phyloP scores from a whole-genome alignment of 92 coral and sea anemone genomes.

The Epizoanthus fatuus region DNA sequence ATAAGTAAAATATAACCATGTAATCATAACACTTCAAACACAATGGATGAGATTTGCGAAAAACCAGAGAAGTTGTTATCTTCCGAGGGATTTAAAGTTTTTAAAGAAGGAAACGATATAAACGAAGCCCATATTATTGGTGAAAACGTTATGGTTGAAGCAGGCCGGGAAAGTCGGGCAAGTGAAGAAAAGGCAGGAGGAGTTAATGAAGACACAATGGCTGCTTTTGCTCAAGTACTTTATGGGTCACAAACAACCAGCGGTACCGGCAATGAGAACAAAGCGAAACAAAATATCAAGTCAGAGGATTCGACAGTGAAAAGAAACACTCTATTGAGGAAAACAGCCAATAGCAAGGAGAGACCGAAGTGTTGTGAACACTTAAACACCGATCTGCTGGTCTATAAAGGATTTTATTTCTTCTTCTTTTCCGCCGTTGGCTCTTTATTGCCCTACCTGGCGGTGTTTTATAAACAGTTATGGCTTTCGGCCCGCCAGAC shows the following conservation, averaged over 20 bases:
- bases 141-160: background rate
- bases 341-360: conserved; percentile 21
- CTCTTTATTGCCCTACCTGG: conserved; percentile 88
- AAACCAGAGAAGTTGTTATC: background rate
- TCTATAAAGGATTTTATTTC: conserved; percentile 89
- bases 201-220: background rate
- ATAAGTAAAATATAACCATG: background rate
- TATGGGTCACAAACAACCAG: background rate
- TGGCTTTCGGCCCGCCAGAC: conserved; percentile 95
- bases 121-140: background rate
- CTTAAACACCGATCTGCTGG: conserved; percentile 68
- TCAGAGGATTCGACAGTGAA: background rate
- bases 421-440: conserved; percentile 92
- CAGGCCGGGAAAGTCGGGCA: background rate
- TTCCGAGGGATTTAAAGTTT: background rate
- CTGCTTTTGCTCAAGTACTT: conserved; percentile 20
- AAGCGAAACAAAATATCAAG: background rate
- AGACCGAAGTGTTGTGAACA: conserved; percentile 52
- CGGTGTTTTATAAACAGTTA: conserved; percentile 94
- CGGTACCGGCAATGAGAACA: background rate
- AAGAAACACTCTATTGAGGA: background rate
- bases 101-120: conserved; percentile 1
- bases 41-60: background rate
- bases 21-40: background rate
- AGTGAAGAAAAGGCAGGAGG: background rate